Evolutionary conservation across 2,797 vertebrate species (phyloP).

Genomic region (Carcharodon carcharias): DNA sequence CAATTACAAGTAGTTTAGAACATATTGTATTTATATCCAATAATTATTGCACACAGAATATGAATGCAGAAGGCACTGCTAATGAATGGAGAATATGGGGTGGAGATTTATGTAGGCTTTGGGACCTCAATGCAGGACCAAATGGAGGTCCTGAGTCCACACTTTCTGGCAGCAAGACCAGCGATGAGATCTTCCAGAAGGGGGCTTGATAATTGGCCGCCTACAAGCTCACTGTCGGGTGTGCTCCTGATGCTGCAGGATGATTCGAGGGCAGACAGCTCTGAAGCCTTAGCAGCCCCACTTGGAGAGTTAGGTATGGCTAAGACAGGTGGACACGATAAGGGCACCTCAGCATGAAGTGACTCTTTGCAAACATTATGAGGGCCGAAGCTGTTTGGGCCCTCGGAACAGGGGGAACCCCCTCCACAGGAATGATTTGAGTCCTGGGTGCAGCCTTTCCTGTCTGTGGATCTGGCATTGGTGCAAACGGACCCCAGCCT

Average conservation of each 20-base stretch:
- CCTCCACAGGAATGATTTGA: too few species aligned
- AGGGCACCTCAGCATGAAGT: background rate
- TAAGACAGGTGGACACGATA: background rate
- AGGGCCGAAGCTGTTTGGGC: background rate
- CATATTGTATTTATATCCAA: too few species aligned
- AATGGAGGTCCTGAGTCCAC: background rate
- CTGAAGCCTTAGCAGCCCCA: background rate
- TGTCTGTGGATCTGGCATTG: too few species aligned
- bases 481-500: too few species aligned
- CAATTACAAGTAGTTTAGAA: background rate
- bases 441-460: too few species aligned
- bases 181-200: background rate
- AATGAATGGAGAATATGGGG: background rate
- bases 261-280: too few species aligned
- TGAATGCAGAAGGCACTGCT: background rate
- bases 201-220: too few species aligned
- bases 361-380: background rate
- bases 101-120: background rate
- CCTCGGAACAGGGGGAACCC: background rate
- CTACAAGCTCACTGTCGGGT: too few species aligned
- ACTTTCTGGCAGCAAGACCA: background rate
- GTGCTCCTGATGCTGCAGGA: background rate
- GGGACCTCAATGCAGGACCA: background rate
- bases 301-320: background rate
- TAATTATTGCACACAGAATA: background rate